Conservation (phyloP, 2,888 invertebrate genomes). For the Chrysina gloriosa region DNA sequence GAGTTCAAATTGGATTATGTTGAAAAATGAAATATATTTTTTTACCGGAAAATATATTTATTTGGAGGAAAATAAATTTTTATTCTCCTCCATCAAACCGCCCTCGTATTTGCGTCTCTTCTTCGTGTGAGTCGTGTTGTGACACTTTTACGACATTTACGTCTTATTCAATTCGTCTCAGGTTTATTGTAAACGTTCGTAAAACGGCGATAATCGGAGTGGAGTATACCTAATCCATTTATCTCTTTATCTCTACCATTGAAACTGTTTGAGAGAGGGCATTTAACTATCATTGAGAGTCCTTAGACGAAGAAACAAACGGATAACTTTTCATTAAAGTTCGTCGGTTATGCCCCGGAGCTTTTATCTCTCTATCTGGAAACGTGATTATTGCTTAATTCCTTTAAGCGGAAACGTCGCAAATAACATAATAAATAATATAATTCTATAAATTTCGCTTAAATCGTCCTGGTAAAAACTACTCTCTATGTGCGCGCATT, state of each 20-base stretch:
- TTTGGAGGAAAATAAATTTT: too few relatives aligned
- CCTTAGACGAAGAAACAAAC: background rate
- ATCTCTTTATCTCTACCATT: background rate
- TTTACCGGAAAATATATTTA: too few relatives aligned
- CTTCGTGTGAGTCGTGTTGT: too few relatives aligned
- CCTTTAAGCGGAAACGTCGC: background rate
- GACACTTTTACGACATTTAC: too few relatives aligned
- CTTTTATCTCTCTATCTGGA: background rate
- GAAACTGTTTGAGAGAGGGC: background rate
- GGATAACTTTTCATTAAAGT: constrained; percentile 5
- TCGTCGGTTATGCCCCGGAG: background rate
- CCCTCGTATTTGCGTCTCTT: too few relatives aligned
- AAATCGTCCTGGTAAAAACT: background rate
- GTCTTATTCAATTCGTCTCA: too few relatives aligned
- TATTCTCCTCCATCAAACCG: too few relatives aligned
- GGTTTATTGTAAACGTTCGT: too few relatives aligned
- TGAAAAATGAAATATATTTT: too few relatives aligned
- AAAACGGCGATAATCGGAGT: too few relatives aligned
- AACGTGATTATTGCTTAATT: constrained; percentile 3
- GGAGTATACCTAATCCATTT: too few relatives aligned
- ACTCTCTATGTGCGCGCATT: background rate
- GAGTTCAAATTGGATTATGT: too few relatives aligned
- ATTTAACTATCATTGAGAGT: background rate
- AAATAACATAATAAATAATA: background rate
- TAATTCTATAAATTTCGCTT: background rate